Evolutionary conservation across 2,113 vertebrate genomes (phyloP).

Genomic region (Phaethornis superciliosus): DNA sequence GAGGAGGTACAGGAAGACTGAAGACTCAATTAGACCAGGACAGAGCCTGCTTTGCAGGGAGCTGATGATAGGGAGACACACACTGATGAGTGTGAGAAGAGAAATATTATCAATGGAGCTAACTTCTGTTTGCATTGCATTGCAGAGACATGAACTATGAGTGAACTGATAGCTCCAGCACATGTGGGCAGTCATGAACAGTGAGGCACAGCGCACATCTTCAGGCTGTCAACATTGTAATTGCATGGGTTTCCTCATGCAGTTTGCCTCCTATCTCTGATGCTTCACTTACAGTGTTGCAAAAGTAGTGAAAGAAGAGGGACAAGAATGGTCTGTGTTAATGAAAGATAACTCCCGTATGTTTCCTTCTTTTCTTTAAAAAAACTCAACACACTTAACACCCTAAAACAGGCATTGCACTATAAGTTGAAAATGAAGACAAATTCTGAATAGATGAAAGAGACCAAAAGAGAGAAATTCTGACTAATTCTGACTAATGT

Average conservation of each 20-base stretch:
- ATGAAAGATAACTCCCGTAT: not conserved
- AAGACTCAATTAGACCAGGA: not conserved
- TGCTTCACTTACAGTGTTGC: not conserved
- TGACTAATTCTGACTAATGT: not conserved
- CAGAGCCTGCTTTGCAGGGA: not conserved
- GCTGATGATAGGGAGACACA: not conserved
- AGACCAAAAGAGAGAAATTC: not conserved
- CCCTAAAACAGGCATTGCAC: not conserved
- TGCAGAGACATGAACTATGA: not conserved
- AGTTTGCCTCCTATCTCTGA: not conserved
- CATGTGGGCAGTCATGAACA: not conserved
- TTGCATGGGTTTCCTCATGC: not conserved
- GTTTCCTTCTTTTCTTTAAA: not conserved
- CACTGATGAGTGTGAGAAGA: not conserved
- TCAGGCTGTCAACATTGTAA: not conserved
- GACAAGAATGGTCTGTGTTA: fast-evolving
- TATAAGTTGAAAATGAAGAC: not conserved
- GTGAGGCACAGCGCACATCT: not conserved
- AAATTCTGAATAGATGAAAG: not conserved
- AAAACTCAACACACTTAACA: not conserved
- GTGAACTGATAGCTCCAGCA: not conserved
- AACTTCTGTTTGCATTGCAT: fast-evolving
- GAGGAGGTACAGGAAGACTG: not conserved
- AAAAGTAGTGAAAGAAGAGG: not conserved
- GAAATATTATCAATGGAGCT: not conserved